Conservation (phyloP, 2,888 invertebrate genomes). For the Labia minor region DNA sequence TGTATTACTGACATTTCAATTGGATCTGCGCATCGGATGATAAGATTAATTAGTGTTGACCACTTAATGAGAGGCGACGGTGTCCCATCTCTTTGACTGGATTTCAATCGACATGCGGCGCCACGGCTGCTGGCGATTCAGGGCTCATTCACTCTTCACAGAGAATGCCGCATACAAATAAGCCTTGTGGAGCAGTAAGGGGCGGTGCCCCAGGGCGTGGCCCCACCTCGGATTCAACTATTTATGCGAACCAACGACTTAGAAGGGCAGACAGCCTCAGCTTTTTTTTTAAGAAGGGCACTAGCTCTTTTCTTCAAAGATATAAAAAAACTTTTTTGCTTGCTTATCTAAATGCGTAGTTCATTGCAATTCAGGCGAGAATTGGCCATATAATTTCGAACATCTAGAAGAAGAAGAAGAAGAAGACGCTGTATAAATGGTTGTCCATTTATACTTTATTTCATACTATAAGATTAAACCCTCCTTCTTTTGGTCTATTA, state of each 20-base stretch:
- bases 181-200: background rate
- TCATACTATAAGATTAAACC: background rate
- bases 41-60: no score
- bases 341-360: no score
- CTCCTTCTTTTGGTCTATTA: no score
- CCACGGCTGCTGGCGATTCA: background rate
- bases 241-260: background rate
- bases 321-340: no score
- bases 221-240: background rate
- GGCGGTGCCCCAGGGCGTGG: background rate
- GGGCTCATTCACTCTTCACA: background rate
- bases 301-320: no score
- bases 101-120: background rate
- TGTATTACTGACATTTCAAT: no score
- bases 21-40: no score
- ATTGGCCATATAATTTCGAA: constrained; percentile 7
- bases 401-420: background rate
- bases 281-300: no score
- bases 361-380: background rate
- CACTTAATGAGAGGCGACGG: no score
- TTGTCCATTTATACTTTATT: background rate
- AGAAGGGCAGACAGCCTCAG: no score
- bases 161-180: constrained; percentile 8
- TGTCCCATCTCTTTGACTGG: background rate
- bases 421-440: background rate